These are phyloP conservation scores for Leistus spinibarbis DNA, from an alignment of 2,888 invertebrate species.

Conservation along the genomic window DNA sequence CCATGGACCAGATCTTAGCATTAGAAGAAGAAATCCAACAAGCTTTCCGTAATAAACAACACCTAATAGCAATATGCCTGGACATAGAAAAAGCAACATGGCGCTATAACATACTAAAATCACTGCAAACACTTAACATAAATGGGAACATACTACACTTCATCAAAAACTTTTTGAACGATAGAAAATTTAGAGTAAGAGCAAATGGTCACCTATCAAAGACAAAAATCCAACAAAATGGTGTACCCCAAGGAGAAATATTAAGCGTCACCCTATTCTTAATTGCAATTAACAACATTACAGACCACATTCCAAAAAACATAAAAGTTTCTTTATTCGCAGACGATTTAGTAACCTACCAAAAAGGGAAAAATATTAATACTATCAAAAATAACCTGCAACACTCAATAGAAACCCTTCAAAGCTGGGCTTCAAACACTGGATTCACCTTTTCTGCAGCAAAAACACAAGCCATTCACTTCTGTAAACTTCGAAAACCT, in stretches of 20 bases:
- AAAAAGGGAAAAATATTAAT: background rate
- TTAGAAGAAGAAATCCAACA: background rate
- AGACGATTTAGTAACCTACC: background rate
- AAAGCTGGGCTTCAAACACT: background rate
- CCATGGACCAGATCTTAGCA: constrained; percentile 3
- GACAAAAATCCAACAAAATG: background rate
- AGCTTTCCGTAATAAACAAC: constrained; percentile 12
- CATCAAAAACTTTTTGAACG: background rate
- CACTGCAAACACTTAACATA: too few species aligned
- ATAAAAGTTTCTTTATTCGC: background rate
- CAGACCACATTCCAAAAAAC: background rate
- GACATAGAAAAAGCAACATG: constrained; percentile 13
- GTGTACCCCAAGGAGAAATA: constrained; percentile 13
- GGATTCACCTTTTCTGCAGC: background rate
- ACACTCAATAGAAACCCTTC: background rate
- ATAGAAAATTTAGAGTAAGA: constrained; percentile 12
- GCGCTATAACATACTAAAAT: too few species aligned
- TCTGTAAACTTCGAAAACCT: background rate
- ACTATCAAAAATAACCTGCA: background rate
- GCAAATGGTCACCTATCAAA: constrained; percentile 1
- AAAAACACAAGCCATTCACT: background rate
- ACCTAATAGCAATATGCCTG: constrained; percentile 10
- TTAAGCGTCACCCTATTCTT: background rate
- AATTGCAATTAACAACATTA: background rate
- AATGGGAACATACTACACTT: constrained; percentile 3